Conservation (phyloP, 23 tunicate genomes). For the Oikopleura dioica region DNA sequence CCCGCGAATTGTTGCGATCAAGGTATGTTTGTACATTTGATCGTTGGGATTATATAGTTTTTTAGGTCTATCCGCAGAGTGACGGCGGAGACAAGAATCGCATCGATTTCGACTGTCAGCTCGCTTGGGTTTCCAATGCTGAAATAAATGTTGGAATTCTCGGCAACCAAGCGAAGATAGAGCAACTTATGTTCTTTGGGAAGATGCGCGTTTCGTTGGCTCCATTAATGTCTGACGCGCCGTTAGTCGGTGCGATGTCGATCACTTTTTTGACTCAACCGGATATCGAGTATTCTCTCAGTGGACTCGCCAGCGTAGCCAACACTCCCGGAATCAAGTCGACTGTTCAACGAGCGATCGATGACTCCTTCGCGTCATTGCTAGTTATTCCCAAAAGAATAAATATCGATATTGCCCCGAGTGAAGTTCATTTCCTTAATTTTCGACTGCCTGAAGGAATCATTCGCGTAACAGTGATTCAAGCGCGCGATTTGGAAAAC, state of each 20-base stretch:
- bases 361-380: background rate
- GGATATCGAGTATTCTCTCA: background rate
- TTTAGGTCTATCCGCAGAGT: background rate
- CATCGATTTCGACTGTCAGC: background rate
- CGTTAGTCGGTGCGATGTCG: background rate
- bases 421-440: background rate
- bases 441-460: slow-evolving; percentile 1
- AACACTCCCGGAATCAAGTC: background rate
- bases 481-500: background rate
- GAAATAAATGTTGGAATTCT: background rate
- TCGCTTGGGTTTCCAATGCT: background rate
- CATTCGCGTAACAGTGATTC: background rate
- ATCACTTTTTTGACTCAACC: background rate
- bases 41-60: no score
- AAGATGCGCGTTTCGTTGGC: background rate
- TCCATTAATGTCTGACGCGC: background rate
- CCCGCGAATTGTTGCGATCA: background rate
- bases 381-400: background rate
- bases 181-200: background rate
- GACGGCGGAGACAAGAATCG: background rate
- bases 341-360: background rate
- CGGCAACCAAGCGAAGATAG: background rate
- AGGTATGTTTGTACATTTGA: no score
- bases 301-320: background rate
- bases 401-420: background rate